Percentiles rank a stretch among this genome's conserved stretches.
Conservation (phyloP, 35 echinoderm and acorn worm genomes). For the Ptychodera flava region DNA sequence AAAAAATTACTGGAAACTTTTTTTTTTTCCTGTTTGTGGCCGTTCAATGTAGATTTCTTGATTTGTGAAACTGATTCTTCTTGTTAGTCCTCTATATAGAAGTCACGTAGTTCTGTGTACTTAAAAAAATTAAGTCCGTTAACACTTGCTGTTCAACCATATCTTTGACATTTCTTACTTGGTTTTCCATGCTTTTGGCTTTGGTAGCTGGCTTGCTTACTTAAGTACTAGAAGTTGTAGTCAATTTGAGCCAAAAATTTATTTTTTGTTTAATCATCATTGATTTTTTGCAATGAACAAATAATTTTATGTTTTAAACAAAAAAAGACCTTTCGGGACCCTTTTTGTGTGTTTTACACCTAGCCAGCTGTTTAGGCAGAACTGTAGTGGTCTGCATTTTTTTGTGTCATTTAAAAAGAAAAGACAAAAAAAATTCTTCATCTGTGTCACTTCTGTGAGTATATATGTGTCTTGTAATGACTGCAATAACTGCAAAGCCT, state of each 20-base stretch:
- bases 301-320: too few relatives aligned
- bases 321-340: too few relatives aligned
- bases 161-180: background rate
- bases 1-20: too few relatives aligned
- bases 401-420: too few relatives aligned
- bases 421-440: background rate
- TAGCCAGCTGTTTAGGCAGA: background rate
- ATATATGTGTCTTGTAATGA: background rate
- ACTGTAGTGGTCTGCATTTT: too few relatives aligned
- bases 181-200: background rate
- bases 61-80: background rate
- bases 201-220: background rate
- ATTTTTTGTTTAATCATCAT: constrained; percentile 2
- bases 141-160: background rate
- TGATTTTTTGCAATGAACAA: too few relatives aligned
- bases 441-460: background rate
- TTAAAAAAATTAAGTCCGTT: background rate
- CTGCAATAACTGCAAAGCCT: background rate
- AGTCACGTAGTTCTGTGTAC: background rate
- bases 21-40: background rate
- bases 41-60: background rate
- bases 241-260: background rate
- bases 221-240: background rate
- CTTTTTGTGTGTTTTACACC: background rate
- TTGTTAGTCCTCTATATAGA: background rate